These are phyloP conservation scores for Pundamilia nyererei DNA, from an alignment of 2,113 vertebrate genomes.

Conservation along the genomic window DNA sequence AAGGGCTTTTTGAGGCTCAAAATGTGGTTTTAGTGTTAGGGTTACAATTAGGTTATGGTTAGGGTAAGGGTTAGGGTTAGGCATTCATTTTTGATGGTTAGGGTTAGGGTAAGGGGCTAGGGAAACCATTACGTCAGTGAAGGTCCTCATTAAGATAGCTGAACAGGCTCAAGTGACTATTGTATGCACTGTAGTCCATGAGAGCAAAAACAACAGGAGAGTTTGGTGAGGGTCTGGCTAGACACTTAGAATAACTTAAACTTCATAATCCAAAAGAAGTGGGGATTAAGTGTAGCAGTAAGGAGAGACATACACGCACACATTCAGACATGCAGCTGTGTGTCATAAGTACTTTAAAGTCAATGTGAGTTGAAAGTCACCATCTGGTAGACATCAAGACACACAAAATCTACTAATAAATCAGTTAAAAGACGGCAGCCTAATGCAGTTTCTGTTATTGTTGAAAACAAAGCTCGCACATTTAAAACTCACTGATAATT, in stretches of 20 bases:
- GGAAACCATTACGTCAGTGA: not conserved
- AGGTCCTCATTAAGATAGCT: not conserved
- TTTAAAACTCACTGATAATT: not conserved
- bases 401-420: not conserved
- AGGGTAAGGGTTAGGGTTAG: not conserved
- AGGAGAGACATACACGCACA: not conserved
- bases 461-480: not conserved
- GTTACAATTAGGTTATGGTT: not conserved
- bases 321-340: not conserved
- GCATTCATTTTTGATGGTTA: not conserved
- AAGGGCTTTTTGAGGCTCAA: not conserved
- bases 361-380: not conserved
- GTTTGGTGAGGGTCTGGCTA: not conserved
- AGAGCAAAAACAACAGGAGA: not conserved
- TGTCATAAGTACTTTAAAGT: not conserved
- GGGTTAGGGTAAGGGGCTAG: not conserved
- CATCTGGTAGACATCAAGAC: not conserved
- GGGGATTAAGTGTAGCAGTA: not conserved
- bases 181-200: not conserved
- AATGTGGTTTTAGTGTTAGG: not conserved
- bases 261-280: conserved; percentile 12
- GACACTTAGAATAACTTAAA: not conserved
- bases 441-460: not conserved
- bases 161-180: not conserved
- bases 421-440: not conserved